Conservation (phyloP, 2,113 vertebrate genomes). For the Notothenia coriiceps region DNA sequence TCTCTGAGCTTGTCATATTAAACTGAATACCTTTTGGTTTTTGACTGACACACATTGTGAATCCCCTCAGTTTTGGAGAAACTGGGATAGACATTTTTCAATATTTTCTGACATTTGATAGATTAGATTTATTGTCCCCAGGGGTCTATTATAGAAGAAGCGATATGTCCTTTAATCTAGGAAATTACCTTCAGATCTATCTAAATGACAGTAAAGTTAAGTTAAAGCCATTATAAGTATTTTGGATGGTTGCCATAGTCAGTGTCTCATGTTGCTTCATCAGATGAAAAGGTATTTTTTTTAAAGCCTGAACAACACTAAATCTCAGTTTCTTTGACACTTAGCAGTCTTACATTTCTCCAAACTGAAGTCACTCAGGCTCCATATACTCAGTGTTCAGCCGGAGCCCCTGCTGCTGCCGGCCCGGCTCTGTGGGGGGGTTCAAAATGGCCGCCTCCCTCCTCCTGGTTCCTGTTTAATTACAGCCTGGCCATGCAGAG, state of each 20-base stretch:
- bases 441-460: conserved; percentile 72
- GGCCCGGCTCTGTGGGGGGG: conserved; percentile 49
- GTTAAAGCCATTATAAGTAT: not conserved
- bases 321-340: conserved; percentile 9
- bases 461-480: conserved; percentile 79
- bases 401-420: conserved; percentile 54
- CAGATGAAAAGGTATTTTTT: conserved; percentile 10
- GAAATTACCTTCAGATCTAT: too few species aligned
- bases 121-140: too few species aligned
- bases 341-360: conserved; percentile 5
- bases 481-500: conserved; percentile 70
- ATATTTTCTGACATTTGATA: too few species aligned
- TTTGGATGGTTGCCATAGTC: not conserved
- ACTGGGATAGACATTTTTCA: too few species aligned
- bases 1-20: too few species aligned
- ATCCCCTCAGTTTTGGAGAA: too few species aligned
- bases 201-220: too few species aligned
- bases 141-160: too few species aligned
- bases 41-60: too few species aligned
- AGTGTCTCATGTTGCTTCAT: not conserved
- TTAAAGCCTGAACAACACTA: conserved; percentile 8
- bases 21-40: too few species aligned
- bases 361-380: conserved; percentile 28
- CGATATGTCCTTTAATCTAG: too few species aligned
- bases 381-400: conserved; percentile 19